Conservation (phyloP, 2,888 invertebrate species). For the Nephrotoma flavescens region DNA sequence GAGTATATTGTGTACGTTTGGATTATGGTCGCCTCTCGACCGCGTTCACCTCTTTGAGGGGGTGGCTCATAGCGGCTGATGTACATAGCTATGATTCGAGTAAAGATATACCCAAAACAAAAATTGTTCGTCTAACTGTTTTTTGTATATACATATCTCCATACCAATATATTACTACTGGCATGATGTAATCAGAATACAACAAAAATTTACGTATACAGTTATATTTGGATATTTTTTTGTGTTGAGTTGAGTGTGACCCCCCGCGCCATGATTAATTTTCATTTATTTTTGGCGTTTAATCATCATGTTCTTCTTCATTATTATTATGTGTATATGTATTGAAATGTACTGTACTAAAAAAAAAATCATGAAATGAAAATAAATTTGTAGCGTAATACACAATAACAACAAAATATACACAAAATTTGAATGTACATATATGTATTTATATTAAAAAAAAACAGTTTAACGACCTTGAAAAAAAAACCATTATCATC, state of each 20-base stretch:
- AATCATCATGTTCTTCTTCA: neutral
- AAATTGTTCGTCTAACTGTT: neutral
- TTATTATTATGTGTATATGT: neutral
- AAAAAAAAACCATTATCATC: neutral
- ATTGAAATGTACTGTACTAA: neutral
- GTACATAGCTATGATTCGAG: neutral
- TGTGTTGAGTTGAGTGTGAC: neutral
- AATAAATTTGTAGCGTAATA: neutral
- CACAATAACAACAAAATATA: neutral
- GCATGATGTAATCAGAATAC: neutral
- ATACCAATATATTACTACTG: neutral
- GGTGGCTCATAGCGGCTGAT: neutral
- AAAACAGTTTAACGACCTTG: neutral
- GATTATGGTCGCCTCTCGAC: neutral
- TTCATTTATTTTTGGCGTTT: neutral
- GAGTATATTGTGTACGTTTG: neutral
- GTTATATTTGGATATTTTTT: neutral
- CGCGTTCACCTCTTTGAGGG: neutral
- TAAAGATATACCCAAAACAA: neutral
- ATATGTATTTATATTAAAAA: neutral
- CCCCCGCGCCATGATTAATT: neutral
- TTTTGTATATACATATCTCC: neutral
- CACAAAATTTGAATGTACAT: neutral
- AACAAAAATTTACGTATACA: neutral
- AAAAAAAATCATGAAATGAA: neutral